phyloP scores from a whole-genome alignment of 2,113 vertebrate species.

The Natator depressus region DNA sequence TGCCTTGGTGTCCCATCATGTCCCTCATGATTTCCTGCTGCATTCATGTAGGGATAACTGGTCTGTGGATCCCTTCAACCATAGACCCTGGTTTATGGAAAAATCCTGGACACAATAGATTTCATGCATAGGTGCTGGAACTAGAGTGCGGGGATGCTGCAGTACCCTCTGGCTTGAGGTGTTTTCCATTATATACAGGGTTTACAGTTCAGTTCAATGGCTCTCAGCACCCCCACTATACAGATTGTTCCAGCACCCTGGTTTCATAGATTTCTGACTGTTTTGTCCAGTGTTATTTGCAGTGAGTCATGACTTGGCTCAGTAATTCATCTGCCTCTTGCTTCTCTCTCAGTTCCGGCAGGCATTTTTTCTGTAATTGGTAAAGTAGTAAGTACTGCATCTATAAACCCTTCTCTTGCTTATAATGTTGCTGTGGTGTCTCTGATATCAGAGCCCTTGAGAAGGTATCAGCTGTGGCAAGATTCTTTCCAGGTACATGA shows the following conservation, averaged over 20 bases:
- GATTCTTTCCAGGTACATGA: not conserved
- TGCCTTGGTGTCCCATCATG: not conserved
- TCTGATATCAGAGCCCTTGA: not conserved
- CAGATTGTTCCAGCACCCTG: no score
- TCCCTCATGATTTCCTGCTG: not conserved
- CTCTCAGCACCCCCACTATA: no score
- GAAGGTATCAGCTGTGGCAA: not conserved
- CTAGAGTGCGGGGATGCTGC: no score
- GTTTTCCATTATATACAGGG: no score
- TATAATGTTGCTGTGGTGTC: not conserved
- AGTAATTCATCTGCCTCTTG: not conserved
- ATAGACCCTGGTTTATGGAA: not conserved
- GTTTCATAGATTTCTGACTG: not conserved
- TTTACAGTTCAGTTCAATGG: no score
- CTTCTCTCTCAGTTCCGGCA: not conserved
- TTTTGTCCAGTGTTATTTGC: not conserved
- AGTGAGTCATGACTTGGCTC: not conserved
- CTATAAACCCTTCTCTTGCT: not conserved
- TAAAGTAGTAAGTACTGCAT: not conserved
- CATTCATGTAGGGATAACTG: not conserved
- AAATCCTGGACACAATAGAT: not conserved
- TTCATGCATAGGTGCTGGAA: no score
- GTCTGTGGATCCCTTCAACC: not conserved
- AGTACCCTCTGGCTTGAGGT: no score
- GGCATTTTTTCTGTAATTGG: not conserved